Evolutionary conservation across 2,113 vertebrate genomes (phyloP), one percentile per base, ranked within the genome.

Genomic region (Nettapus auritus): DNA sequence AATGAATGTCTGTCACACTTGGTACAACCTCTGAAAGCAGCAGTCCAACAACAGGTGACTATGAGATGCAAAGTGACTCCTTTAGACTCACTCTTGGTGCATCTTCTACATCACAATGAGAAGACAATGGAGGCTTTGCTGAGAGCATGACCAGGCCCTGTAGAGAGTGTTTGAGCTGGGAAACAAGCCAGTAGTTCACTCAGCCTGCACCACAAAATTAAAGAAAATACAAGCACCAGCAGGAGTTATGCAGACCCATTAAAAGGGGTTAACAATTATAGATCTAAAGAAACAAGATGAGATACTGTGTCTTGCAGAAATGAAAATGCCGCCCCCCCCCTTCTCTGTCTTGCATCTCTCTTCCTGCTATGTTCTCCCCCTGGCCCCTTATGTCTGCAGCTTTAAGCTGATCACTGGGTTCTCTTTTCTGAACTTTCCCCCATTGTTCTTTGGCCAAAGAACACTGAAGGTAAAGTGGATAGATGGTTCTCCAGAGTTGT

Each of bases 271-370:
- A 70, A 66, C n/a, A 44, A 9, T 8, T 44, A 12, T 7, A 38
- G 23, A 44, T 36, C 34, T 77, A 8, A 67, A 7, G 66, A 82
- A 92, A 42, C 15, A 82, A 52, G 25, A 40, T 6, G 67, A 36
- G 22, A 18, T 23, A 73, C 7, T 0, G 0, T 53, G 8, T 38
- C 26, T n/a, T 4, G 29, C 31, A 56, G 38, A 71, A 87, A 67
- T 70, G 17, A 23, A 63, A 59, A 53, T 69, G 17, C 1, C 2
- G 2, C 16, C 6, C 0, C 2, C 2, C 13, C 6, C 0, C 19
- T 63, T 63, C 67, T 22, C 4, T n/a, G 3, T 56, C 1, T 1
- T 31, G 12, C 3, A 7, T 29, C 22, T 77, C 31, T 75, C 50
- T 92, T 28, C 3, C 3, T 66, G 76, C 77, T 44, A 8, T 63